These are phyloP conservation scores for Albula glossodonta DNA, from an alignment of 2,113 vertebrate genomes.

Conservation along the genomic window DNA sequence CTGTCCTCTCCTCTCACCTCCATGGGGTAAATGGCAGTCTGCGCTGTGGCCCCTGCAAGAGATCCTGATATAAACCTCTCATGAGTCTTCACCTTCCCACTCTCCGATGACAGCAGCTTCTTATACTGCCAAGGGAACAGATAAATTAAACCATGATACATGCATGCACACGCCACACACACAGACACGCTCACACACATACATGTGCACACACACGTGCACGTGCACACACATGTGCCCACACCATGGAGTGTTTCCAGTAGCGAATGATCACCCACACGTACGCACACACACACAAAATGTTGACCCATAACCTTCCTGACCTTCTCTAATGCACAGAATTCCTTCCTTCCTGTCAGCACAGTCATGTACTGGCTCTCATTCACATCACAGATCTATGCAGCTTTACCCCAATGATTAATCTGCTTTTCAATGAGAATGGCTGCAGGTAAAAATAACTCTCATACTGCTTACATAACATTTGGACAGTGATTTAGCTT, in stretches of 20 bases:
- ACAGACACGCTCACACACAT: neutral
- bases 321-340: neutral
- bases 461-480: slow-evolving; percentile 18
- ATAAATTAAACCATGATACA: neutral
- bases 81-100: slow-evolving; percentile 77
- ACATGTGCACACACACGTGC: neutral
- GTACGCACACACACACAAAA: neutral
- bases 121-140: slow-evolving; percentile 78
- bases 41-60: slow-evolving; percentile 90
- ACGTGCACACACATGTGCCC: no score
- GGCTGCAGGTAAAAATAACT: slow-evolving; percentile 4
- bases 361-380: no score
- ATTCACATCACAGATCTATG: neutral
- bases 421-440: neutral
- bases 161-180: neutral
- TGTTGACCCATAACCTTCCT: neutral
- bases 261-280: no score
- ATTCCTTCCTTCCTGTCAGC: no score
- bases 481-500: neutral
- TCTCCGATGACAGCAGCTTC: slow-evolving; percentile 82
- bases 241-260: no score
- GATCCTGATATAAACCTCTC: slow-evolving; percentile 95
- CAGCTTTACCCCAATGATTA: slow-evolving; percentile 5
- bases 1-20: slow-evolving; percentile 76
- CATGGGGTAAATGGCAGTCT: slow-evolving; percentile 97